Percentiles rank a stretch among this genome's conserved stretches.
phyloP scores from a whole-genome alignment of 1,140 invertebrate genomes.

The Xylocopa sonorina region DNA sequence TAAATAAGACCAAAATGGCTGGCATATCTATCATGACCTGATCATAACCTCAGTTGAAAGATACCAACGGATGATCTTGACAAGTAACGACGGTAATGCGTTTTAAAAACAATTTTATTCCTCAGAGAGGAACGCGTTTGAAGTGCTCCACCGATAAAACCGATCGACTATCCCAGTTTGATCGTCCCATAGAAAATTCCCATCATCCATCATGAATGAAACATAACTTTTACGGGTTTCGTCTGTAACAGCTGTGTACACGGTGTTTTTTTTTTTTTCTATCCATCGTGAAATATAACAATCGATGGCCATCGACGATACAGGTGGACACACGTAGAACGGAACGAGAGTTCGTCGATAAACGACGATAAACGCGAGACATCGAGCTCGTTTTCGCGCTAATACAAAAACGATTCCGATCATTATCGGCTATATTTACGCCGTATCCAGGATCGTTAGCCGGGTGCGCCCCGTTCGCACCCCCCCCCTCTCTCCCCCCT shows the following conservation, averaged over 20 bases:
- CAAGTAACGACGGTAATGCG: too few relatives aligned
- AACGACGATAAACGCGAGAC: too few relatives aligned
- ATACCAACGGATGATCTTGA: too few relatives aligned
- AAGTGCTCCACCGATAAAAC: too few relatives aligned
- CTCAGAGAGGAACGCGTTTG: too few relatives aligned
- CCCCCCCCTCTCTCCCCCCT: not conserved
- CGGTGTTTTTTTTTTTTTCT: not conserved
- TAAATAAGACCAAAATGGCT: too few relatives aligned
- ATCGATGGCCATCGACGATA: not conserved
- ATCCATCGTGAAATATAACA: not conserved
- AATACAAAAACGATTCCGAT: slow-evolving; percentile 38
- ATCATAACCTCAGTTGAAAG: too few relatives aligned
- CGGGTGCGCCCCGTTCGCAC: not conserved
- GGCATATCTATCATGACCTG: too few relatives aligned
- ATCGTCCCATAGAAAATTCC: not conserved
- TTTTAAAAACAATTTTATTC: too few relatives aligned
- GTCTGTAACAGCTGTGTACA: not conserved
- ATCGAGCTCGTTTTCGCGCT: slow-evolving; percentile 7
- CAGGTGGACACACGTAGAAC: not conserved
- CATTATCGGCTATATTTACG: slow-evolving; percentile 30
- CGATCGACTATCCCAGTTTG: too few relatives aligned
- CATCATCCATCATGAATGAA: not conserved
- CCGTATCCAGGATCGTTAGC: not conserved
- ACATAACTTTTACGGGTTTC: not conserved
- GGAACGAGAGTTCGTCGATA: too few relatives aligned